Evolutionary conservation across 37 sponge, comb jelly and placozoan genomes (phyloP).

Genomic region (Haliclona indistincta): DNA sequence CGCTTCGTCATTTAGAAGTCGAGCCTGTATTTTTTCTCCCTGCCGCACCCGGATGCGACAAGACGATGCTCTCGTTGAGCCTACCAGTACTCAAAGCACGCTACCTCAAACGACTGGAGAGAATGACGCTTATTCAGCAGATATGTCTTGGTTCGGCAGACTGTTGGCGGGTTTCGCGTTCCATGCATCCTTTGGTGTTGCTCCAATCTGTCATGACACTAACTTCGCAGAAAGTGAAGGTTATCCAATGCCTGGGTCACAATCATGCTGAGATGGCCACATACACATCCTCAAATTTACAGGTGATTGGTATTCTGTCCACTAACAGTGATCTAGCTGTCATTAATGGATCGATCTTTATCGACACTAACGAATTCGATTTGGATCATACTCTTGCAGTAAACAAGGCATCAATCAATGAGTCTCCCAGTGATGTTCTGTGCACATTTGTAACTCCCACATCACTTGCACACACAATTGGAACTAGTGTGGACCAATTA

Average conservation of each 20-base stretch:
- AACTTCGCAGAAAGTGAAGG: not conserved
- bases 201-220: constrained; percentile 9
- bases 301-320: constrained; percentile 54
- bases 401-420: not conserved
- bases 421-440: constrained; percentile 1
- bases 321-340: constrained; percentile 51
- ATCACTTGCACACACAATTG: constrained; percentile 20
- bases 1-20: constrained; percentile 19
- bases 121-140: constrained; percentile 16
- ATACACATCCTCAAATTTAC: constrained; percentile 13
- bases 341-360: constrained; percentile 5
- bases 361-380: constrained; percentile 41
- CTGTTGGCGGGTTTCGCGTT: not conserved
- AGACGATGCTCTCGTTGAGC: not conserved
- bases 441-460: constrained; percentile 11
- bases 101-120: constrained; percentile 10
- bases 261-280: constrained; percentile 10
- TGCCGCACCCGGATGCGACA: constrained; percentile 2
- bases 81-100: not conserved
- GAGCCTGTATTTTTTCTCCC: constrained; percentile 60
- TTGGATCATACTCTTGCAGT: not conserved
- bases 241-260: constrained; percentile 38
- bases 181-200: not conserved
- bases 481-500: constrained; percentile 15
- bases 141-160: constrained; percentile 34